Percentiles rank a stretch among this genome's conserved stretches.
Conservation (phyloP, 2,888 invertebrate genomes). For the Eristalinus sepulchralis region DNA sequence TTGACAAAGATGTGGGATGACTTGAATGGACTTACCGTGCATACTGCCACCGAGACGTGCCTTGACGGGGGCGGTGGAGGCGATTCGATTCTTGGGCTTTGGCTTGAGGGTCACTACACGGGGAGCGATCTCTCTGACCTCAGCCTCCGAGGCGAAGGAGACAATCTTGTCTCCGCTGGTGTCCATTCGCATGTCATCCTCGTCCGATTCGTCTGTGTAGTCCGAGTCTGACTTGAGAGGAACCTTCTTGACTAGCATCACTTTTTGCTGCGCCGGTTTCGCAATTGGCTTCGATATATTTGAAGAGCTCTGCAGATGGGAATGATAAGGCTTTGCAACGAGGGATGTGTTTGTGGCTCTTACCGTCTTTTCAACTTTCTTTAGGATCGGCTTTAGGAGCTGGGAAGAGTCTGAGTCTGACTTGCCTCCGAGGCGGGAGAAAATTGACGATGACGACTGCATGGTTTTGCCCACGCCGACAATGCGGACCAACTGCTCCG, state of each 20-base stretch:
- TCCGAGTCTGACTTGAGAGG: conserved; percentile 77
- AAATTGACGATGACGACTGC: conserved; percentile 76
- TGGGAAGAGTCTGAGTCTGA: conserved; percentile 49
- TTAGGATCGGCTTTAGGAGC: conserved; percentile 78
- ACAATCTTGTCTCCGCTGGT: conserved; percentile 78
- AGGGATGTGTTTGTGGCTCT: background rate
- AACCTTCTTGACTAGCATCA: conserved; percentile 79
- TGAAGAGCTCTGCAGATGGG: conserved; percentile 63
- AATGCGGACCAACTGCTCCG: conserved; percentile 75
- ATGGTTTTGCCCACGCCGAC: conserved; percentile 73
- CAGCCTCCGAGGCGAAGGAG: conserved; percentile 80
- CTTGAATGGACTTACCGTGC: conserved; percentile 24
- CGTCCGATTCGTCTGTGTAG: conserved; percentile 60
- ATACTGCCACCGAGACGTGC: conserved; percentile 76
- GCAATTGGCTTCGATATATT: conserved; percentile 73
- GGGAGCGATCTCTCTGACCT: conserved; percentile 79
- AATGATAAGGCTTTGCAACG: background rate
- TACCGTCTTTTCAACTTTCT: conserved; percentile 74
- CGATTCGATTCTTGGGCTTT: conserved; percentile 62
- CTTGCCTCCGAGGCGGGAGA: conserved; percentile 79
- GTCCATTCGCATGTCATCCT: conserved; percentile 72
- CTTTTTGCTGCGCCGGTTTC: conserved; percentile 77
- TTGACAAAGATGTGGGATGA: background rate
- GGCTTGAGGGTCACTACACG: conserved; percentile 72
- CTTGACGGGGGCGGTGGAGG: conserved; percentile 73